Evolutionary conservation across 53 echinoderm and acorn worm species (phyloP).

Genomic region (Pentamera pediparva): DNA sequence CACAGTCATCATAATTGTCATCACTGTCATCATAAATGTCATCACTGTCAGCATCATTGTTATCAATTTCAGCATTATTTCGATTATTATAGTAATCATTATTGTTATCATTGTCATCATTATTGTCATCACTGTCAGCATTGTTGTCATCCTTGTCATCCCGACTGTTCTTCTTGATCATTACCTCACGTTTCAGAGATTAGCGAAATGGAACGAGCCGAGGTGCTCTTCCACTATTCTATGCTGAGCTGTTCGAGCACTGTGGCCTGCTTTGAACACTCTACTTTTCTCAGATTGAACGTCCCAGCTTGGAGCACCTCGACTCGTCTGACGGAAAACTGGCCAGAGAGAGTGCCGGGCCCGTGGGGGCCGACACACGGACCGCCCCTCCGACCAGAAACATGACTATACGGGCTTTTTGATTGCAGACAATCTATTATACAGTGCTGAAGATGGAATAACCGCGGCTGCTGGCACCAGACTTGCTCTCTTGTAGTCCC

Average conservation of each 20-base stretch:
- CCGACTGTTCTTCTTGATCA: conserved; percentile 91
- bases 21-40: no score
- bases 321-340: conserved; percentile 51
- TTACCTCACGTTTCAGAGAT: conserved; percentile 68
- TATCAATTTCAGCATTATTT: no score
- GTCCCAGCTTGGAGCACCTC: conserved; percentile 21
- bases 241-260: conserved; percentile 45
- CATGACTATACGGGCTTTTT: background rate
- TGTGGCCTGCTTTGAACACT: conserved; percentile 41
- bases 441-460: no score
- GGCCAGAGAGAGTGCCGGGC: conserved; percentile 43
- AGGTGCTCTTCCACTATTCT: conserved; percentile 93
- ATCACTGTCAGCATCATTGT: no score
- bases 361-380: conserved; percentile 8
- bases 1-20: no score
- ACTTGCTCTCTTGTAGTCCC: conserved; percentile 41
- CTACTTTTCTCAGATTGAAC: conserved; percentile 36
- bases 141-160: no score
- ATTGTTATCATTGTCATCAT: no score
- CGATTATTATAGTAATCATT: no score
- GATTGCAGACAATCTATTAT: background rate
- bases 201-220: conserved; percentile 93
- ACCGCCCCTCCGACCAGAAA: background rate
- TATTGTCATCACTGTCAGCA: no score
- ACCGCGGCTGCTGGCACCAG: conserved; percentile 64